Base-by-base conservation (phyloP, 2,888 invertebrate genomes). In the Ferdinandea cuprea region DNA sequence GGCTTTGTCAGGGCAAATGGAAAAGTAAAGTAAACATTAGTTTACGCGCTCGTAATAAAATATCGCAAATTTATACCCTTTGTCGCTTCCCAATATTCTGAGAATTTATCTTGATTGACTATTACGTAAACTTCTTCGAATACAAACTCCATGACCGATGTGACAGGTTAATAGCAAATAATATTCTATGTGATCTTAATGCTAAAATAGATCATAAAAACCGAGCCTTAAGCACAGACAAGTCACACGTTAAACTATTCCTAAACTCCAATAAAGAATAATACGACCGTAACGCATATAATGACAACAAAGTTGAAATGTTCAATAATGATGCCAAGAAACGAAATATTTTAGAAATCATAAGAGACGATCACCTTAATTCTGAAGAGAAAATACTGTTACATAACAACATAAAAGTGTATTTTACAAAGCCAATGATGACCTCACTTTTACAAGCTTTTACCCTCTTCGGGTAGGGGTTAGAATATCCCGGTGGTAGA, bases 401-500 rank as follows among this genome's bases (percentile, higher is more conserved):
- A n/a, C 25, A 28, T 13, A 50, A 59, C 17, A n/a, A n/a, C n/a
- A n/a, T n/a, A 44, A 44, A 59, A 15, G 13, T 15, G 80, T 85
- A 25, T 77, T 85, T 52, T 79, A 66, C 46, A 32, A 54, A 21
- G 78, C 78, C n/a, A 56, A 54, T 15, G 58, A 68, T 11, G 61
- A 61, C 3, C 56, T 86, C 17, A 81, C 79, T 19, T 85, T 86
- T 25, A 85, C 84, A n/a, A n/a, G n/a, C n/a, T n/a, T n/a, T n/a
- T n/a, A n/a, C n/a, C n/a, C n/a, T n/a, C n/a, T n/a, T 13, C 37
- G n/a, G n/a, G n/a, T n/a, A n/a, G n/a, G n/a, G n/a, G n/a, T n/a
- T n/a, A n/a, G n/a, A n/a, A n/a, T n/a, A n/a, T n/a, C n/a, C n/a
- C n/a, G n/a, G n/a, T n/a, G n/a, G n/a, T n/a, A n/a, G n/a, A n/a